Percentiles rank a stretch among this genome's conserved stretches.
Evolutionary conservation across 1,140 invertebrate genomes (phyloP).

Genomic region (Oreohelix idahoensis): DNA sequence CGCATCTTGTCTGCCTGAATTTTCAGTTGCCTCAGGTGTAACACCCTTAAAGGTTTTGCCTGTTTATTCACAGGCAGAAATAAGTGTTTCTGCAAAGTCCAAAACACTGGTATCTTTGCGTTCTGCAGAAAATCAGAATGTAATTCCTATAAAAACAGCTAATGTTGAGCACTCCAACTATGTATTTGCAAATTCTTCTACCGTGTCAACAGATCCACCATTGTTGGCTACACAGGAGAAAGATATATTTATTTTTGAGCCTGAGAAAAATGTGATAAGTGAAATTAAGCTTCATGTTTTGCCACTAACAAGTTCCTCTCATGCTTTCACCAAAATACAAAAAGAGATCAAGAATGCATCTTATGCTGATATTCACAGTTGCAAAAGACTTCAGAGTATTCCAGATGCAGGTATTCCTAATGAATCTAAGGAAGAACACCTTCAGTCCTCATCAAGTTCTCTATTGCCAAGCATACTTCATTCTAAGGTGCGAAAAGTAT

Average conservation of each 20-base stretch:
- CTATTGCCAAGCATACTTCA: background rate
- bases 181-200: background rate
- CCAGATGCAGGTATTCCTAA: background rate
- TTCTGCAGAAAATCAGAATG: too few relatives aligned
- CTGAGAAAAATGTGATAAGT: background rate
- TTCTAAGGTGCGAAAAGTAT: background rate
- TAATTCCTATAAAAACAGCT: background rate
- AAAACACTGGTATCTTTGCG: background rate
- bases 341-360: background rate
- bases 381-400: background rate
- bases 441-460: too few relatives aligned
- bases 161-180: background rate
- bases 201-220: background rate
- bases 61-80: background rate
- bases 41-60: background rate
- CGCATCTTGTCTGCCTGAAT: background rate
- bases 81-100: background rate
- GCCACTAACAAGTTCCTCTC: background rate
- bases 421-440: background rate
- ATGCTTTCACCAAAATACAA: background rate
- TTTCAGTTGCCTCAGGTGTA: background rate
- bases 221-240: background rate
- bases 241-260: background rate
- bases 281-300: background rate
- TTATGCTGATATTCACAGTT: too few relatives aligned